phyloP scores from a whole-genome alignment of 2,888 invertebrate species.

The Cataglyphis altisquamis region DNA sequence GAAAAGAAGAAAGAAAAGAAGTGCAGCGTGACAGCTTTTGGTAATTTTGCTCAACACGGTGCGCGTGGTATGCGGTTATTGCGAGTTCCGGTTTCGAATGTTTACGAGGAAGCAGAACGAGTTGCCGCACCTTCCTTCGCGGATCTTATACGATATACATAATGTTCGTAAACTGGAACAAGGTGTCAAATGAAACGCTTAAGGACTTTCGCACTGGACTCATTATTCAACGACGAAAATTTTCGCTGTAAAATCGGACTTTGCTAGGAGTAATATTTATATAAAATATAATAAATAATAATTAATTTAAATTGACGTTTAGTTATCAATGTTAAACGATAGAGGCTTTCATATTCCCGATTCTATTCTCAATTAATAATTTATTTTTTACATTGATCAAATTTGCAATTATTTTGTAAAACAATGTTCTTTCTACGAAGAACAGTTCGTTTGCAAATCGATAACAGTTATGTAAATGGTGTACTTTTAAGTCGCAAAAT shows the following conservation, averaged over 20 bases:
- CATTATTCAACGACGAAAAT: constrained; percentile 26
- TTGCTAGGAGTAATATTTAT: not conserved
- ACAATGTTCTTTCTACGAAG: not conserved
- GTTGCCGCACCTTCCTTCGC: not conserved
- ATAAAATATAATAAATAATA: not conserved
- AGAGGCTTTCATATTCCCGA: not conserved
- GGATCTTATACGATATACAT: constrained; percentile 8
- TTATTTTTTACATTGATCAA: not conserved
- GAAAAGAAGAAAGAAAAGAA: not conserved
- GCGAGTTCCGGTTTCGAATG: constrained; percentile 45
- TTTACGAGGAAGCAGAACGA: constrained; percentile 38
- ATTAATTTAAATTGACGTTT: constrained; percentile 19
- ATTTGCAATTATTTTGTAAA: not conserved
- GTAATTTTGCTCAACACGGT: constrained; percentile 35
- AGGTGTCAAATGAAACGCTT: constrained; percentile 22
- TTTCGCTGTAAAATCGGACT: constrained; percentile 19
- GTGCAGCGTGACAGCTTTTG: constrained; percentile 8
- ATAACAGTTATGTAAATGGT: not conserved
- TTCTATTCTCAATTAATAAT: not conserved
- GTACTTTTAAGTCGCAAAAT: not conserved
- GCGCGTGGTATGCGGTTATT: constrained; percentile 34
- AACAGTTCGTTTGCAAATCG: not conserved
- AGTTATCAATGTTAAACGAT: not conserved
- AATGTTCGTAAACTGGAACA: constrained; percentile 24
- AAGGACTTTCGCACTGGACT: constrained; percentile 20